Base-by-base conservation (phyloP, 2,888 invertebrate species). In the Neoitamus cyanurus region DNA sequence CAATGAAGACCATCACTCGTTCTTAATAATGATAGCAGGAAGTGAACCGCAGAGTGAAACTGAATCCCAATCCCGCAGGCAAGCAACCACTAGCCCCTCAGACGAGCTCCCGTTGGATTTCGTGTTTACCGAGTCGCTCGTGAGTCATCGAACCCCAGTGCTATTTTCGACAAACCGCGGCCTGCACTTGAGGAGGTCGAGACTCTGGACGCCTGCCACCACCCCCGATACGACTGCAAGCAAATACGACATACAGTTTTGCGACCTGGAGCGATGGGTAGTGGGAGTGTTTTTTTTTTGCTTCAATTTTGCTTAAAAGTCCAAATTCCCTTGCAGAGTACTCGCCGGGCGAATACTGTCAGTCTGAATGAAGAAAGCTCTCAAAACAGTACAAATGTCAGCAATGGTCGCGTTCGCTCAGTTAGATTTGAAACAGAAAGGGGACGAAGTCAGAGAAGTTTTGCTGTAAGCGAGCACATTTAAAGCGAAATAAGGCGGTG, bases 261-360 rank as follows among this genome's bases (percentile, higher is more conserved):
- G 86, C 78, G 86, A 86, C 83, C 75, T 86, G 82, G 86, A 86
- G 31, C 15, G 84, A 84, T 86, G 86, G 86, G 86, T 85, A 73
- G 75, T 69, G n/a, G 11, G 1, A 9, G 11, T n/a, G n/a, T n/a
- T n/a, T n/a, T n/a, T n/a, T n/a, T n/a, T n/a, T n/a, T n/a, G n/a
- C n/a, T n/a, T n/a, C n/a, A n/a, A n/a, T n/a, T n/a, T n/a, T n/a
- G n/a, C n/a, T n/a, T n/a, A n/a, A n/a, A n/a, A n/a, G n/a, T n/a
- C n/a, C n/a, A n/a, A n/a, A n/a, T n/a, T 20, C 25, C 58, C 77
- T 11, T 15, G 11, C n/a, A 86, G 86, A 85, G 42, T 83, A 80
- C 85, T 37, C 84, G 84, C 77, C 70, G 83, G 11, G 84, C 86
- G 9, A 83, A 84, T 46, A 84, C 83, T 0, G 58, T 84, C n/a